A percentile compares a stretch with the other conserved stretches of the same genome.
phyloP scores from a whole-genome alignment of 2,113 vertebrate genomes.

The Zingel zingel region DNA sequence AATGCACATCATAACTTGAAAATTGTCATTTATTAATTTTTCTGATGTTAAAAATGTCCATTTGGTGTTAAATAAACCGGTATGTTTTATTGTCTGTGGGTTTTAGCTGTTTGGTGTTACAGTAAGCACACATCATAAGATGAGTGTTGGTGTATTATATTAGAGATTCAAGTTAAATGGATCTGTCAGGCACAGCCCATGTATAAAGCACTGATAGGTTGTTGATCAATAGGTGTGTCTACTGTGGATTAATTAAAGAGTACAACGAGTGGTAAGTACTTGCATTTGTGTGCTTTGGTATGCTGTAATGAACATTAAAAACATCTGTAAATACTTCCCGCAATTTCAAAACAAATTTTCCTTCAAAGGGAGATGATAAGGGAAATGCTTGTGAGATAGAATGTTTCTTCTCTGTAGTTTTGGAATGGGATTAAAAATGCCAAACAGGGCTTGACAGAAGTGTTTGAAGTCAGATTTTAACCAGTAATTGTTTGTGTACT shows the following conservation, averaged over 20 bases:
- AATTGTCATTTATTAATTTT: slow-evolving; percentile 5
- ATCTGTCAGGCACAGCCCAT: background rate
- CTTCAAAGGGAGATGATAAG: slow-evolving; percentile 11
- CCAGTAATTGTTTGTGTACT: background rate
- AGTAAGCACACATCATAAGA: background rate
- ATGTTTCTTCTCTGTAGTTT: background rate
- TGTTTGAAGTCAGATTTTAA: slow-evolving; percentile 5
- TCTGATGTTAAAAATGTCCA: background rate
- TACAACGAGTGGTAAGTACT: background rate
- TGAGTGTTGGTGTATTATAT: background rate
- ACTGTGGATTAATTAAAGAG: background rate
- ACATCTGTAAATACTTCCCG: background rate
- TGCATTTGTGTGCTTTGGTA: background rate
- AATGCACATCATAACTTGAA: slow-evolving; percentile 10
- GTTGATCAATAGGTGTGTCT: too few species aligned
- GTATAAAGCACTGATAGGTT: background rate
- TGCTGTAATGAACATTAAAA: background rate
- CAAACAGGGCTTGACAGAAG: background rate
- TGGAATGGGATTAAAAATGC: slow-evolving; percentile 7
- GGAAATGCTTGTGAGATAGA: slow-evolving; percentile 5
- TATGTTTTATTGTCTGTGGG: too few species aligned
- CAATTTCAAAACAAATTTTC: background rate
- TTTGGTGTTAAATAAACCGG: slow-evolving; percentile 31
- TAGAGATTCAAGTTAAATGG: background rate
- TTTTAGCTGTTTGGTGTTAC: background rate